Base-by-base conservation (phyloP, 2,888 invertebrate genomes). In the Itoplectis maculator region DNA sequence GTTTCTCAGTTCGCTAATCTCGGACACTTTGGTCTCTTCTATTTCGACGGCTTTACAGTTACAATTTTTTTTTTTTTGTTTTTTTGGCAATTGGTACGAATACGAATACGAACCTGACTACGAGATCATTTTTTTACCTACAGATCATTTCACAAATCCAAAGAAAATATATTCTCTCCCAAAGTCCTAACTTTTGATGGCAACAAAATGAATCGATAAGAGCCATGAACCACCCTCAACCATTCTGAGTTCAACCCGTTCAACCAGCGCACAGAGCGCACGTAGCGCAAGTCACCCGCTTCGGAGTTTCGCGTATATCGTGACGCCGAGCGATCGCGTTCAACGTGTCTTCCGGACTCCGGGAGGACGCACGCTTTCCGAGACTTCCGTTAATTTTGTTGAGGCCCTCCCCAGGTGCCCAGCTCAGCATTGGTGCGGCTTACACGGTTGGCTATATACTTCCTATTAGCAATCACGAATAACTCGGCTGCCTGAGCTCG, bases 321-420 rank as follows among this genome's bases (percentile, higher is more conserved):
- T 82, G 69, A 77, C 70, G 61, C 63, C 69, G 77, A 80, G 54
- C 79, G 65, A 79, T 82, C 79, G 40, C 82, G 59, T 82, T 78
- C 79, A 80, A 83, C 84, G 82, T 86, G 87, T 86, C 88, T 89
- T 87, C 86, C 88, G 86, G 86, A 47, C 54, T 75, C n/a, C n/a
- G 29, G 76, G 84, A 83, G 85, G 86, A 86, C 89, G 85, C 88
- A 85, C 88, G 88, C 89, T 88, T 87, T 88, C 86, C 73, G 87
- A 85, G 89, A 88, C 88, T 88, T 89, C 86, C 86, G 88, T 88
- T 88, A 87, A 88, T 90, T 89, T 87, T 72, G 87, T 87, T 85
- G 80, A 84, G 80, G 40, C 77, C 65, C n/a, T n/a, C n/a, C n/a
- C n/a, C n/a, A n/a, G n/a, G n/a, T n/a, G n/a, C n/a, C n/a, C n/a